Evolutionary conservation across 2,797 vertebrate genomes (phyloP), one percentile per base, ranked within the genome.

Genomic region (Myotis myotis): DNA sequence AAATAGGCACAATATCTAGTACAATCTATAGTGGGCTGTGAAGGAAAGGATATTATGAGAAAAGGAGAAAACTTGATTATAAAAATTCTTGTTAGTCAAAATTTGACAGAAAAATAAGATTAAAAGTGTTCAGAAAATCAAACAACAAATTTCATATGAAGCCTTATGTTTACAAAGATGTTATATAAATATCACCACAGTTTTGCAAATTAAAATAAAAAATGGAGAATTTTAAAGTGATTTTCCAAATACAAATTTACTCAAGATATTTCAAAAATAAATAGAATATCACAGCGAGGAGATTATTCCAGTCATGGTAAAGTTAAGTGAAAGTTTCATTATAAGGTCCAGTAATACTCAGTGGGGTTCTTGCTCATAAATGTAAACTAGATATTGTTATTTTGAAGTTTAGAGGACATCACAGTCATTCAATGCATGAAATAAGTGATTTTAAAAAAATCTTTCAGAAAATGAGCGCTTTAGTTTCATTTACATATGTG

Each of bases 161-260:
- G 25, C 5, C 12, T 74, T 84, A 87, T 5, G 53, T 49, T 95
- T 60, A 66, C 33, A 78, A 90, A 95, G 30, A 51, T 84, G 25
- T 57, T 84, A 75, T n/a, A 75, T 93, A 72, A 85, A 85, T 82
- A n/a, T 15, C 23, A 83, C 49, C 36, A 81, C 16, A 53, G 10
- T 51, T 93, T 91, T 76, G 89, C 44, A 81, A 94, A 91, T 91
- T 87, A 82, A 96, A 86, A 74, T 88, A 11, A 71, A 70, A 97
- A 94, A 74, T 62, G 79, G 85, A 93, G 16, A 19, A 71, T 75
- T 93, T 33, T 89, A 16, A 96, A 85, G 28, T 95, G 13, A 25
- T 70, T 95, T 89, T 49, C 23, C 36, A 81, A 93, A 78, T 85
- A 76, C 68, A 28, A 79, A 79, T 89, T 79, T 41, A 44, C n/a